Evolutionary conservation across 2,113 vertebrate genomes (phyloP), one percentile per base, ranked within the genome.

Genomic region (Seriola aureovittata): DNA sequence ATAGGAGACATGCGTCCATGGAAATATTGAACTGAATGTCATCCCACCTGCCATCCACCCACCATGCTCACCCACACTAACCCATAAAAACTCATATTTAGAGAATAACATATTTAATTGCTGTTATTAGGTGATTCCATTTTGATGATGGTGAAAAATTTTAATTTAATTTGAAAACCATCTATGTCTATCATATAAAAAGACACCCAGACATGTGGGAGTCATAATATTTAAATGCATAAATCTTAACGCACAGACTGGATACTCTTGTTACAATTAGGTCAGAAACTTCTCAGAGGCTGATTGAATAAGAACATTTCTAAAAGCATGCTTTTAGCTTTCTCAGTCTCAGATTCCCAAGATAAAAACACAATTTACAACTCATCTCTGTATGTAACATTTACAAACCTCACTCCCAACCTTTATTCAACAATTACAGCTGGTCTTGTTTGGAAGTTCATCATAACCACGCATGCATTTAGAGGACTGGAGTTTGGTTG

Each of bases 1-100:
- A 81, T 73, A 82, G 85, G 81, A 79, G 78, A 75, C 65, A 32
- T 42, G 76, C 82, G 57, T 46, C 78, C 17, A 38, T 44, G 32
- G 60, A 75, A 81, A 87, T 84, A 88, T 62, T 70, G 62, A 66
- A 63, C 66, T 40, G n/a, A 81, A 55, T 32, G 3, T 82, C 67
- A 67, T 85, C 50, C 81, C 77, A 81, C 74, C 55, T 58, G 55
- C 59, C 46, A 46, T 72, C 72, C 62, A 59, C 66, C 54, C 74
- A 84, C 70, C 23, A n/a, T 23, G 19, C 63, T 46, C 77, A 68
- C 42, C 64, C 36, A 50, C 10, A 1, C 10, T 29, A 17, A 34
- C n/a, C 64, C 42, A 46, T 29, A 17, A 73, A 19, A 34, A 17
- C 16, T 29, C n/a, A 21, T 69, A 9, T 36, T 21, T 23, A 11